Evolutionary conservation across 2,113 vertebrate species (phyloP), one percentile per base, ranked within the genome.

Genomic region (Mola mola): DNA sequence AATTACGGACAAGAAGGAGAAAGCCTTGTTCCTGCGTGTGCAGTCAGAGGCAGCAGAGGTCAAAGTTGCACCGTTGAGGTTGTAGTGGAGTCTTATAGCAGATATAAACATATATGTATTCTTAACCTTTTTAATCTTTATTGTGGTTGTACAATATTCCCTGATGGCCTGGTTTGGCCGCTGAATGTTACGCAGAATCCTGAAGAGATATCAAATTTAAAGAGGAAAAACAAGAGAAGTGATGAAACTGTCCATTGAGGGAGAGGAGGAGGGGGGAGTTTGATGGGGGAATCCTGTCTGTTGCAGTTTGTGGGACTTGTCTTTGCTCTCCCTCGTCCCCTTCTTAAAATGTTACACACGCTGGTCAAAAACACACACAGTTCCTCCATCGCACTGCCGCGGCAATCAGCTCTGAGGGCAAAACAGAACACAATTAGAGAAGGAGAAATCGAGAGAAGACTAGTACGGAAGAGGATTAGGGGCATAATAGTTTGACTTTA

Each of bases 291-390:
- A 90, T 96, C 94, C 93, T 91, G 91, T 94, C 93, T 75, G 73
- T 81, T 81, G 93, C 92, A 93, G 92, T 94, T 94, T 92, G 83
- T 83, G 86, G 78, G 73, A 79, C 79, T 68, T 59, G 20, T 47
- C 69, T 51, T 56, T 26, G 66, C 73, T 77, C 78, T 87, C 87
- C 86, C 79, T 76, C 65, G 84, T 89, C 87, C 87, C 86, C 79
- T 61, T 81, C 73, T 84, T 81, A 86, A 94, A 94, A 95, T 92
- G 91, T 93, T 94, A 94, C 93, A 94, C 93, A 94, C 93, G 93
- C 94, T 93, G 93, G 93, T 94, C 95, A 95, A 94, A 95, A 94
- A 95, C 92, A 93, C 94, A 95, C 93, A 94, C 94, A 93, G 92
- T 92, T 93, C 94, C 92, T 94, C 93, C 93, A 93, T 92, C 69